Base-by-base conservation (phyloP, 2,888 invertebrate species). In the Caenorhabditis panamensis region DNA sequence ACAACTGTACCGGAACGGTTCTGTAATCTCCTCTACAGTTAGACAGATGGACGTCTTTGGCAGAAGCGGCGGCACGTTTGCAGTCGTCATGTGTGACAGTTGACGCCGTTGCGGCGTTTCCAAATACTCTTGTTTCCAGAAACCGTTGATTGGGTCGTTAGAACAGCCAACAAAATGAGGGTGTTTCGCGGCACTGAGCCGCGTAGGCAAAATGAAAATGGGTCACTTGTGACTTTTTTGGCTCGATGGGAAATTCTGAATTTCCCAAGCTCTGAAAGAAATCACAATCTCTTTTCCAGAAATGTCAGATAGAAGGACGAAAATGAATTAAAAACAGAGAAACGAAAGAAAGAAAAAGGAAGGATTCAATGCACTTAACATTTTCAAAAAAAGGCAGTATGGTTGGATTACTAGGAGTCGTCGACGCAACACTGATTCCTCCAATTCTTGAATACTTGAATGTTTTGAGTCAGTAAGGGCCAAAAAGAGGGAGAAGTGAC, bases 111-210 rank as follows among this genome's bases (percentile, higher is more conserved):
- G 28, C 22, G 72, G 41, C 62, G 72, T 56, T 31, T 54, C 53
- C 58, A 64, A 73, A 73, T 73, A 73, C 63, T 72, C 66, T 61
- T 66, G 51, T 51, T 51, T 37, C 58, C 61, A 18, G 47, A 59
- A 53, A 59, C 53, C 61, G 75, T 75, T 66, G 59, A 75, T 66
- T 75, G 58, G 75, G 75, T 75, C 75, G 75, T 75, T 75, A 47
- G 64, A 66, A 66, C 59, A 51, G 59, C 64, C 49, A 56, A 63
- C 72, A 63, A 18, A 72, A 72, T 72, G 72, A 53, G 56, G 53
- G 47, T 62, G 37, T 63, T 72, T 56, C 49, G 56, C 44, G 72
- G 31, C 4, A 31, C 31, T 36, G 62, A 13, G 41, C 13, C 41
- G 41, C 41, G 4, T 31, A 6, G 36, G 51, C 59, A 31, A 66